Evolutionary conservation across 1,140 invertebrate species (phyloP).

Genomic region (Andrena cerasifolii): DNA sequence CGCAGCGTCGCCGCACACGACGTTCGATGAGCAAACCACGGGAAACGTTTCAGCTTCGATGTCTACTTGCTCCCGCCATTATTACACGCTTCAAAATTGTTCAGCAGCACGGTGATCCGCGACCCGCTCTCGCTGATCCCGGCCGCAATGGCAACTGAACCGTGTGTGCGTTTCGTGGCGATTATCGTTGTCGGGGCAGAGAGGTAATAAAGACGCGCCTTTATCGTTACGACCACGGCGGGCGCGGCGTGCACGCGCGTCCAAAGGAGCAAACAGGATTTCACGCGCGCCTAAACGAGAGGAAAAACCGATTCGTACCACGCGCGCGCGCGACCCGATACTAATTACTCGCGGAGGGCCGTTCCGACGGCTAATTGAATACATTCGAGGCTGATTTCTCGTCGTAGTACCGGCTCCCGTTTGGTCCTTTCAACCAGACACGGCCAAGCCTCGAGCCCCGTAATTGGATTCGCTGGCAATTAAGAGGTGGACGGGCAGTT

Average conservation of each 20-base stretch:
- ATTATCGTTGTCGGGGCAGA: neutral
- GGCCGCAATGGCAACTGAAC: neutral
- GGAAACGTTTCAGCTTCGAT: too few relatives aligned
- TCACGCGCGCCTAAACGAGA: neutral
- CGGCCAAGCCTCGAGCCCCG: neutral
- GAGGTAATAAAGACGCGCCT: neutral
- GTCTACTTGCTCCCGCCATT: too few relatives aligned
- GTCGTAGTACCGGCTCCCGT: neutral
- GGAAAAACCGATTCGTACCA: neutral
- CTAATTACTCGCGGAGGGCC: slow-evolving; percentile 16
- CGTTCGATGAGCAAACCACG: neutral
- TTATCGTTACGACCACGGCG: neutral
- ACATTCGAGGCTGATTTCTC: slow-evolving; percentile 30
- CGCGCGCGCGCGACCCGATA: neutral
- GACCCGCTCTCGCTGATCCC: neutral
- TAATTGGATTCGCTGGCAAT: slow-evolving; percentile 43
- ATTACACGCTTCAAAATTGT: too few relatives aligned
- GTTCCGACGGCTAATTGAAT: slow-evolving; percentile 29
- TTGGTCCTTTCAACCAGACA: neutral
- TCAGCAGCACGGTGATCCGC: too few relatives aligned
- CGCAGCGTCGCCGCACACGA: neutral
- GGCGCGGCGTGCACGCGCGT: neutral
- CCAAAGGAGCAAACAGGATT: neutral
- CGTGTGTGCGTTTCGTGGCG: too few relatives aligned
- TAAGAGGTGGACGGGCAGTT: slow-evolving; percentile 22